These are phyloP conservation scores for Aphaenogaster floridana DNA, from an alignment of 1,140 invertebrate genomes.

Conservation along the genomic window DNA sequence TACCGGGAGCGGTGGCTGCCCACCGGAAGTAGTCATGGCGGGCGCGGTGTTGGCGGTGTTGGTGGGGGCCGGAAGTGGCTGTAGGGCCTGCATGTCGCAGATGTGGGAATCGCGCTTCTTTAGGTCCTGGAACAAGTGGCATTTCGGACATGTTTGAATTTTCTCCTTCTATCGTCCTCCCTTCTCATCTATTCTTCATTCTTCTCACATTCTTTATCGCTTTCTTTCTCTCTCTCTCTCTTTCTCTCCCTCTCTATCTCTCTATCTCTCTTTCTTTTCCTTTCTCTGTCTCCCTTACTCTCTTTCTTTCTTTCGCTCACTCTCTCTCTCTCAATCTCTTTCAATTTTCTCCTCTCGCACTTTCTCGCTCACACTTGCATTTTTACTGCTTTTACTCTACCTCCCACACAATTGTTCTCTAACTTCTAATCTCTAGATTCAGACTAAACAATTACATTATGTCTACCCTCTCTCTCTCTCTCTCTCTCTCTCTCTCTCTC, in stretches of 20 bases:
- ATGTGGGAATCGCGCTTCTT: conserved; percentile 87
- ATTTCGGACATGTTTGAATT: conserved; percentile 85
- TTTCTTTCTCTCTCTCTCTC: conserved; percentile 53
- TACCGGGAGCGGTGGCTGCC: conserved; percentile 84
- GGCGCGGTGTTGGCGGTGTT: conserved; percentile 81
- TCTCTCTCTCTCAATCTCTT: conserved; percentile 20
- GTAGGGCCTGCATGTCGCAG: conserved; percentile 87
- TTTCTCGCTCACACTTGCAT: conserved; percentile 40
- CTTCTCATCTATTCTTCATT: conserved; percentile 37
- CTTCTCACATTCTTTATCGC: conserved; percentile 30
- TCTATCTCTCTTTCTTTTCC: background rate
- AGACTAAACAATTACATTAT: conserved; percentile 56
- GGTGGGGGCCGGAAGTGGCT: conserved; percentile 86
- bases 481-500: conserved; percentile 63
- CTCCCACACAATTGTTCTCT: conserved; percentile 44
- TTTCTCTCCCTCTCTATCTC: conserved; percentile 45
- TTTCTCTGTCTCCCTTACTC: conserved; percentile 28
- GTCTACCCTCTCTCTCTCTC: conserved; percentile 55
- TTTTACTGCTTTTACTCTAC: conserved; percentile 19
- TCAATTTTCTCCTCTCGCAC: background rate
- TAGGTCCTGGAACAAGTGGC: conserved; percentile 86
- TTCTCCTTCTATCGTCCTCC: conserved; percentile 60
- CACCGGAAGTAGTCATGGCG: conserved; percentile 85
- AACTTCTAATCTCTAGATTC: conserved; percentile 50
- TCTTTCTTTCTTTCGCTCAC: background rate